phyloP scores from a whole-genome alignment of 2,113 vertebrate genomes.

The Dipodomys ordii region DNA sequence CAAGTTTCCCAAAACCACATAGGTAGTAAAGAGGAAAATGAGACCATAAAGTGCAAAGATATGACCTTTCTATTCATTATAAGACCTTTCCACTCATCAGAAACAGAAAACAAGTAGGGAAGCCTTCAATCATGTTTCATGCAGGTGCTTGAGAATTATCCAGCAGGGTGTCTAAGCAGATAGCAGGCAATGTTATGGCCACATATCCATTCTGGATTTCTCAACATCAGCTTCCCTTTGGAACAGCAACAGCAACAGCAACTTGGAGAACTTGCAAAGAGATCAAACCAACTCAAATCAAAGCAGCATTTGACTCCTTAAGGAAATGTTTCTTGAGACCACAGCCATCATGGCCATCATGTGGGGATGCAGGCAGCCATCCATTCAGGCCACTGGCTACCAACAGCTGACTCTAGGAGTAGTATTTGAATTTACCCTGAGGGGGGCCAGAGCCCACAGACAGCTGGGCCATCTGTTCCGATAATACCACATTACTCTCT shows the following conservation, averaged over 20 bases:
- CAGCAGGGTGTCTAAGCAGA: constrained; percentile 72
- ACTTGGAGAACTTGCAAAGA: constrained; percentile 58
- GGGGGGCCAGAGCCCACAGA: constrained; percentile 84
- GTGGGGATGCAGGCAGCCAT: constrained; percentile 73
- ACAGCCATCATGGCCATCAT: constrained; percentile 49
- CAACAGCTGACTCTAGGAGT: constrained; percentile 86
- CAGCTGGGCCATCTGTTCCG: constrained; percentile 91
- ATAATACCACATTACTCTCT: constrained; percentile 90
- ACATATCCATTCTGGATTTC: background rate
- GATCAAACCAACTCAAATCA: constrained; percentile 70
- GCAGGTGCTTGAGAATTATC: constrained; percentile 62
- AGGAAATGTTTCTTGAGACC: constrained; percentile 74
- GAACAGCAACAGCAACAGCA: background rate
- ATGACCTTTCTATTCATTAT: background rate
- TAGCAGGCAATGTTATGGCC: background rate
- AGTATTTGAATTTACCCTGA: constrained; percentile 86
- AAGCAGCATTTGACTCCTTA: constrained; percentile 63
- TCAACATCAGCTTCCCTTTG: background rate
- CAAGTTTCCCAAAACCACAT: background rate
- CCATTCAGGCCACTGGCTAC: constrained; percentile 84
- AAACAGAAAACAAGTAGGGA: background rate
- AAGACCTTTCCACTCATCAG: background rate
- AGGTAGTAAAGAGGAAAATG: background rate
- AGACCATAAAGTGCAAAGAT: background rate
- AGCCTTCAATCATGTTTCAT: constrained; percentile 62